These are phyloP conservation scores for Mionectes olivaceus DNA, from an alignment of 2,797 vertebrate species.

Conservation along the genomic window DNA sequence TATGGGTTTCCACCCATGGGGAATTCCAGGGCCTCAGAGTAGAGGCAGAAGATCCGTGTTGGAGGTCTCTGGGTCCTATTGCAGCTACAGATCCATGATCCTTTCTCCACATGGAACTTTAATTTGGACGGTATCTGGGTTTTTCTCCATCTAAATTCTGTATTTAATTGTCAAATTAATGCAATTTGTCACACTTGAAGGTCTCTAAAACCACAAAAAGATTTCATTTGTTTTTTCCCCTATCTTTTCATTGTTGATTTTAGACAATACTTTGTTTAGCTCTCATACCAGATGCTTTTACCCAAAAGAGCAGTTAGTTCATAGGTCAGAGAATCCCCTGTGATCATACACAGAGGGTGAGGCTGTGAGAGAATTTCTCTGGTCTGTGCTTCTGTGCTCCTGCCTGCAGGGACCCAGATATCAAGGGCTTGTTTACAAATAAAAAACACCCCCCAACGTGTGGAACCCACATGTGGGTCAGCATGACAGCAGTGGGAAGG, in stretches of 20 bases:
- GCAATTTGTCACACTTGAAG: not conserved
- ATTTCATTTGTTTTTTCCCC: not conserved
- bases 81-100: not conserved
- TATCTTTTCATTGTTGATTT: not conserved
- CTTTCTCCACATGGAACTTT: not conserved
- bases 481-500: not conserved
- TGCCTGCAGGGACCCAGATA: not conserved
- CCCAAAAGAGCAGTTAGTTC: constrained; percentile 27
- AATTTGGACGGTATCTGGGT: not conserved
- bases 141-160: not conserved
- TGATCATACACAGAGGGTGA: not conserved
- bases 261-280: constrained; percentile 7
- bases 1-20: not conserved
- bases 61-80: not conserved
- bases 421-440: not conserved
- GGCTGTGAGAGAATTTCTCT: not conserved
- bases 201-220: not conserved
- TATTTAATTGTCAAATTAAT: not conserved
- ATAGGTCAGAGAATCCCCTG: constrained; percentile 27
- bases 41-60: rapidly evolving
- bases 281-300: not conserved
- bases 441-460: rapidly evolving
- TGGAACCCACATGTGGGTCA: not conserved
- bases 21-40: not conserved
- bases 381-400: not conserved